phyloP scores from a whole-genome alignment of 2,888 invertebrate genomes.

The Portevinia maculata region DNA sequence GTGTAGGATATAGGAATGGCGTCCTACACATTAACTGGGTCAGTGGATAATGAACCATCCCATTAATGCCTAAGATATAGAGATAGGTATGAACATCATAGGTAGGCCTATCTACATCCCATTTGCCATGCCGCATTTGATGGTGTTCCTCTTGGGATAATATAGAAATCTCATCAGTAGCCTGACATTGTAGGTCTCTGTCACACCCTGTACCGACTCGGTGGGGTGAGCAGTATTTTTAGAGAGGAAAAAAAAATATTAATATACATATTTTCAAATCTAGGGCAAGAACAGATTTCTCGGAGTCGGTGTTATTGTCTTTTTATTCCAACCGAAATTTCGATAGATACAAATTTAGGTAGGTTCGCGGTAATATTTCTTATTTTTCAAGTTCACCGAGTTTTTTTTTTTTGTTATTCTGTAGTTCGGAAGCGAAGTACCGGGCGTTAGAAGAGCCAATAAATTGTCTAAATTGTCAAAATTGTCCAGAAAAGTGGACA shows the following conservation, averaged over 20 bases:
- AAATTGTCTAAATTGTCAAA: slow-evolving; percentile 53
- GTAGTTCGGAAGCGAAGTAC: slow-evolving; percentile 28
- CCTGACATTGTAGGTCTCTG: slow-evolving; percentile 12
- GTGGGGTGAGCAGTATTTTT: slow-evolving; percentile 24
- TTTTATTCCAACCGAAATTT: not conserved
- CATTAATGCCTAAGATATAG: slow-evolving; percentile 25
- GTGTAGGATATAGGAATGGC: slow-evolving; percentile 42
- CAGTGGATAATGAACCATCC: slow-evolving; percentile 66
- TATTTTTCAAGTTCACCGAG: slow-evolving; percentile 59
- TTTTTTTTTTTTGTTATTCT: slow-evolving; percentile 10
- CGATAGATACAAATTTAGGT: slow-evolving; percentile 17
- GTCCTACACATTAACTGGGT: slow-evolving; percentile 72
- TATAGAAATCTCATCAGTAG: slow-evolving; percentile 6
- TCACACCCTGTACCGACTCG: not conserved
- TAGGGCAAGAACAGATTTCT: slow-evolving; percentile 64
- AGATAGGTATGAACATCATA: not conserved
- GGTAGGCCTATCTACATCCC: too few relatives aligned
- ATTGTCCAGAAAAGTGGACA: slow-evolving; percentile 44
- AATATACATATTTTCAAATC: slow-evolving; percentile 22
- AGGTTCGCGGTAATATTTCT: slow-evolving; percentile 48
- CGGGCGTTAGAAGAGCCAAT: slow-evolving; percentile 56
- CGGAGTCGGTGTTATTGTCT: slow-evolving; percentile 18
- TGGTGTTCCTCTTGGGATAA: slow-evolving; percentile 39
- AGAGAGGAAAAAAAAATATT: slow-evolving; percentile 28
- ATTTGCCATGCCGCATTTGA: not conserved